phyloP scores from a whole-genome alignment of 92 coral and sea anemone genomes.

The Parazoanthus swiftii region DNA sequence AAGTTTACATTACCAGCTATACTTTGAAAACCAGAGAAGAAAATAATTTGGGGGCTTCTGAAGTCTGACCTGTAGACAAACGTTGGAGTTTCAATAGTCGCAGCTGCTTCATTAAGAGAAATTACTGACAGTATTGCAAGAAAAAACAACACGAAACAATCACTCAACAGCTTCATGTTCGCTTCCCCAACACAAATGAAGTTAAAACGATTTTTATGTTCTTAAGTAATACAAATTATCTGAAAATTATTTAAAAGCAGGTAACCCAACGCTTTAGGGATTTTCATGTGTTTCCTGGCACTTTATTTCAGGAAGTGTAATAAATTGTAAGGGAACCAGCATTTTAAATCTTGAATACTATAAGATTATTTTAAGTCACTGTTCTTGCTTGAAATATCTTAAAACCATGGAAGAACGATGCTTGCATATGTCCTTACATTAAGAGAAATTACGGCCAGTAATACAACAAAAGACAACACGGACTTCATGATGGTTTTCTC shows the following conservation, averaged over 20 bases:
- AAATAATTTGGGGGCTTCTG: slow-evolving; percentile 5
- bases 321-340: neutral
- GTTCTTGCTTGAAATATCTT: too few species aligned
- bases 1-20: slow-evolving; percentile 4
- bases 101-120: neutral
- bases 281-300: neutral
- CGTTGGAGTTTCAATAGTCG: neutral
- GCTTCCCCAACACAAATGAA: neutral
- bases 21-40: neutral
- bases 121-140: neutral
- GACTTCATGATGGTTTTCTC: too few species aligned
- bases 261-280: neutral
- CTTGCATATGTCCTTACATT: too few species aligned
- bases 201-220: neutral
- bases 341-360: neutral
- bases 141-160: neutral
- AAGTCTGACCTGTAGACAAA: slow-evolving; percentile 31
- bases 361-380: too few species aligned
- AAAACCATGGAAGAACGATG: too few species aligned
- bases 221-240: too few species aligned
- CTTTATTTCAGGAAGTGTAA: neutral
- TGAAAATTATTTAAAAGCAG: neutral
- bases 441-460: too few species aligned
- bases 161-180: neutral
- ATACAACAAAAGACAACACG: too few species aligned